Evolutionary conservation across 2,888 invertebrate species (phyloP), one percentile per base, ranked within the genome.

Genomic region (Phlogophora meticulosa): DNA sequence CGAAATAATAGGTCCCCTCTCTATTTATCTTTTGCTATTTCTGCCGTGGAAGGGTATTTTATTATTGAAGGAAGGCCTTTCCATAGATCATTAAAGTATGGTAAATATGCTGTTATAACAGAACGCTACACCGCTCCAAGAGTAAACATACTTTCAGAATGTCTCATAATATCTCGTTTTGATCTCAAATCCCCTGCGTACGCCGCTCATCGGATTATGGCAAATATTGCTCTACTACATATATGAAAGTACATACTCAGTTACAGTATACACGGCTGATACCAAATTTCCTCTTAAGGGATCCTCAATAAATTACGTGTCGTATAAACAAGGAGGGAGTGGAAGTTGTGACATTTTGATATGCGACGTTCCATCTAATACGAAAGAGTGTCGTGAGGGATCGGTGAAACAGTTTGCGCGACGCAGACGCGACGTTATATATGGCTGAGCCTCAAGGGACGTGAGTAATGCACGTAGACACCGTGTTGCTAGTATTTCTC

Each of bases 331-430:
- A 76, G 71, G 13, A 58, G 58, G 48, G 34, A 56, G 55, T 48
- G 40, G 52, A 57, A 58, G 49, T 58, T 73, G 65, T 72, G 75
- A 76, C 66, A 66, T 55, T 77, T 77, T 77, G 75, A 59, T 78
- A 56, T 51, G 75, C 49, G 73, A 72, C 55, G 73, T 66, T 53
- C 65, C 65, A 77, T 75, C 53, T 72, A 72, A 72, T 65, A 72
- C 38, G 45, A 70, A 59, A 63, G 62, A 59, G 72, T 74, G 76
- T 58, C 76, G 73, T 62, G 63, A 63, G 51, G 51, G 74, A 63
- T 71, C 63, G 72, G 40, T 46, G 71, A 7, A 62, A 46, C 71
- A 76, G 73, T 74, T 70, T 17, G 48, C 34, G 38, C 52, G 57
- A 20, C 49, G 34, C 22, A 46, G 56, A 36, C 51, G 36, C 42